Evolutionary conservation across 1,140 invertebrate species (phyloP), one percentile per base, ranked within the genome.

Genomic region (Telenomus remus): DNA sequence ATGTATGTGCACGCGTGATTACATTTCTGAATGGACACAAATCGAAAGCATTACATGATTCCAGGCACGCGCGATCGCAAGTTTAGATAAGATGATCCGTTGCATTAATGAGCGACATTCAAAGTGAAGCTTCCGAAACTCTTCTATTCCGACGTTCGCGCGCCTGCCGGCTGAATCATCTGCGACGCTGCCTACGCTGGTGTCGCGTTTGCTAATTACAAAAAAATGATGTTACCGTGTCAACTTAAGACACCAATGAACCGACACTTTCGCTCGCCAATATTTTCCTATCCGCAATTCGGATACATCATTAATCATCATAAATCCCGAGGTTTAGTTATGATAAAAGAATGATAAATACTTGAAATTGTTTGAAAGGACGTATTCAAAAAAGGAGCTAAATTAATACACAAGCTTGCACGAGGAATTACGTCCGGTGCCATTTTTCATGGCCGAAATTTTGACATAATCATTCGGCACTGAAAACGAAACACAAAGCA

Each of bases 121-220:
- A 71, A 59, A 76, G 46, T 34, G 53, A 61, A 63, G 64, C 72
- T 69, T 69, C 72, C 64, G 72, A 75, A 75, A 75, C 50, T 39
- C 57, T 51, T 63, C 47, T 42, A 57, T 68, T 63, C 63, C 72
- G 59, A 60, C 42, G 65, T 47, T 76, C 72, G 65, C 72, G 72
- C 69, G 72, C 64, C 63, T 44, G 49, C 63, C 68, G n/a, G 57
- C 42, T 47, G 12, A 37, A 55, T 53, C 51, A 53, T 54, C 47
- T 54, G 39, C 44, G 70, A 49, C n/a, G n/a, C n/a, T n/a, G n/a
- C n/a, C n/a, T n/a, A 27, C 19, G 19, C 19, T 27, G 19, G 43
- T 66, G 68, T 72, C 65, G 64, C 63, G 57, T 33, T 66, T 19
- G 43, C 46, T 55, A 73, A 73, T 69, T 54, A 60, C 35, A 34